Evolutionary conservation across 2,113 vertebrate species (phyloP).

Genomic region (Gymnobelideus leadbeateri): DNA sequence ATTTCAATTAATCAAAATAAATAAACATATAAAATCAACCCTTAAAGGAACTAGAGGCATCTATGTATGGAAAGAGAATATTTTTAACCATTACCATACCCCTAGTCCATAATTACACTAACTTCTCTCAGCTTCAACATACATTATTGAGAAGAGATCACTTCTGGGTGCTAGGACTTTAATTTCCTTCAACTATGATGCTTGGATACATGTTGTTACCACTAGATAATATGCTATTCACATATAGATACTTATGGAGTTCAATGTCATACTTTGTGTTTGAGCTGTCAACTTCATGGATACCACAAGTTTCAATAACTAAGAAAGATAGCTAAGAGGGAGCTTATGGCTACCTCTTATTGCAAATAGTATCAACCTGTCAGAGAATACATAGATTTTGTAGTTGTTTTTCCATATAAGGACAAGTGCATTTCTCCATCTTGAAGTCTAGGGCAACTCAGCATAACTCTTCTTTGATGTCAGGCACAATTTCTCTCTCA

Average conservation of each 20-base stretch:
- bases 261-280: background rate
- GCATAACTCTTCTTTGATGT: background rate
- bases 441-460: background rate
- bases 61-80: background rate
- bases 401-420: background rate
- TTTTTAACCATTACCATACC: background rate
- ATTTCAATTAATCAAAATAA: background rate
- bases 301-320: background rate
- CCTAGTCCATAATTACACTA: background rate
- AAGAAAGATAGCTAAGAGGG: background rate
- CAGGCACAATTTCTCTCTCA: background rate
- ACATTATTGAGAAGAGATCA: background rate
- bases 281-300: background rate
- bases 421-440: background rate
- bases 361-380: background rate
- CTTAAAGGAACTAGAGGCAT: background rate
- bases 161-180: background rate
- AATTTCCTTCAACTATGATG: background rate
- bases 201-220: background rate
- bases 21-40: background rate
- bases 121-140: background rate
- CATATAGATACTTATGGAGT: background rate
- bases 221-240: background rate
- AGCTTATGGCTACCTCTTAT: background rate
- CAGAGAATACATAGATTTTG: background rate